Percentiles rank a stretch among this genome's conserved stretches.
Conservation (phyloP, 2,113 vertebrate species). For the Nothoprocta perdicaria region DNA sequence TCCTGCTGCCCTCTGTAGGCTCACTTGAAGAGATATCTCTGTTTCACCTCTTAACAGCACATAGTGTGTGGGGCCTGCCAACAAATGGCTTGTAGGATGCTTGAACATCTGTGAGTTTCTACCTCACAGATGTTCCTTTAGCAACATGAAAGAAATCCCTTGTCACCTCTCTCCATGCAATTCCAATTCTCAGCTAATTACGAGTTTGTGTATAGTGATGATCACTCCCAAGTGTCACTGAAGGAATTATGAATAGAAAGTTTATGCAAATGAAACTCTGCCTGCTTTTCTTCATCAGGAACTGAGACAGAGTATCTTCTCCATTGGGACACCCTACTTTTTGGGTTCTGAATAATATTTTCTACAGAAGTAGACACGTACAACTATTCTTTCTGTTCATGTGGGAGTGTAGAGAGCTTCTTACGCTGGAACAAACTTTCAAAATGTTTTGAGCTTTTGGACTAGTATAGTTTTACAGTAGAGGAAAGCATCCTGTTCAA, state of each 20-base stretch:
- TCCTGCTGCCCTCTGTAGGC: neutral
- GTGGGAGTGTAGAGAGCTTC: neutral
- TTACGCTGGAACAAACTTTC: neutral
- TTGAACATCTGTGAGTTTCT: conserved; percentile 63
- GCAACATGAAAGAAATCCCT: conserved; percentile 65
- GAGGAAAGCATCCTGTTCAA: neutral
- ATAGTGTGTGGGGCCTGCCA: neutral
- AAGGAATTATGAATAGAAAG: conserved; percentile 55
- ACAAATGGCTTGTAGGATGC: conserved; percentile 35
- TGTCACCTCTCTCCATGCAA: conserved; percentile 56
- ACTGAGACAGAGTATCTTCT: neutral
- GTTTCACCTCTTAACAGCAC: conserved; percentile 17
- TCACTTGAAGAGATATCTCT: neutral
- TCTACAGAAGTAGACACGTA: neutral
- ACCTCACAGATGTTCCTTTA: conserved; percentile 59
- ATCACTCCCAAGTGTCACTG: conserved; percentile 59
- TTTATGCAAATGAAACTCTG: conserved; percentile 35
- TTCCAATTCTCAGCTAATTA: conserved; percentile 68
- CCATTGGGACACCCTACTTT: neutral
- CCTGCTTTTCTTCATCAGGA: neutral
- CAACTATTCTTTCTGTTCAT: neutral
- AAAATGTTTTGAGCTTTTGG: neutral
- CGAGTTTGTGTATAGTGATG: conserved; percentile 49
- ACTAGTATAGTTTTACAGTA: neutral
- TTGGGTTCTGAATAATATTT: neutral